phyloP scores from a whole-genome alignment of 1,140 invertebrate genomes.

The Metopolophium dirhodum region DNA sequence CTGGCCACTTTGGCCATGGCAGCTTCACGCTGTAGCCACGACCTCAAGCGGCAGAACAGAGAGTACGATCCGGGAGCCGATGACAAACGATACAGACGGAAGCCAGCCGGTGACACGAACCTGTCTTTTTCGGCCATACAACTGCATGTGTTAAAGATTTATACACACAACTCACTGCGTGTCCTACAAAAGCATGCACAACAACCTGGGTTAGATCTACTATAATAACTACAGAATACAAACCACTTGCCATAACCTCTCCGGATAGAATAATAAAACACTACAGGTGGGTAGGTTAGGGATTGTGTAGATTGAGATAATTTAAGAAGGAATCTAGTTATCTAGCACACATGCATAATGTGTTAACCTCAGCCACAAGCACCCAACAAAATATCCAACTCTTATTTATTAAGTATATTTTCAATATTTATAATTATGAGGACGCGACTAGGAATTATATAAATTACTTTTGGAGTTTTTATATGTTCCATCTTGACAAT shows the following conservation, averaged over 20 bases:
- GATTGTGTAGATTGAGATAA: neutral
- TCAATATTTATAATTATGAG: neutral
- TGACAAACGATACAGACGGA: constrained; percentile 55
- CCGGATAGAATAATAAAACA: neutral
- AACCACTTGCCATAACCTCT: constrained; percentile 29
- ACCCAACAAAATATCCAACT: constrained; percentile 26
- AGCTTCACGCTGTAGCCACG: constrained; percentile 54
- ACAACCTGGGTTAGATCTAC: constrained; percentile 55
- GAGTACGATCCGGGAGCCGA: constrained; percentile 52
- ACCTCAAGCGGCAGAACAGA: constrained; percentile 53
- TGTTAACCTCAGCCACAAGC: constrained; percentile 54
- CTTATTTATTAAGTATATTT: neutral
- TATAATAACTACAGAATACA: constrained; percentile 50
- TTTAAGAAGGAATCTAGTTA: neutral
- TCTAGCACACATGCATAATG: constrained; percentile 54
- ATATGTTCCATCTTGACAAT: constrained; percentile 48
- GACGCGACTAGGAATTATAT: neutral
- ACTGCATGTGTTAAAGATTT: constrained; percentile 43
- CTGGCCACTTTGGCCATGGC: constrained; percentile 53
- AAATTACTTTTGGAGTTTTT: constrained; percentile 57
- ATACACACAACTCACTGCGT: constrained; percentile 54
- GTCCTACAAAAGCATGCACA: constrained; percentile 57
- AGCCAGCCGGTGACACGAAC: constrained; percentile 50
- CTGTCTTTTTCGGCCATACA: constrained; percentile 56
- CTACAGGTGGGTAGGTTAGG: constrained; percentile 37